These are phyloP conservation scores for Loriculus beryllinus DNA, from an alignment of 2,797 vertebrate genomes.

Conservation along the genomic window DNA sequence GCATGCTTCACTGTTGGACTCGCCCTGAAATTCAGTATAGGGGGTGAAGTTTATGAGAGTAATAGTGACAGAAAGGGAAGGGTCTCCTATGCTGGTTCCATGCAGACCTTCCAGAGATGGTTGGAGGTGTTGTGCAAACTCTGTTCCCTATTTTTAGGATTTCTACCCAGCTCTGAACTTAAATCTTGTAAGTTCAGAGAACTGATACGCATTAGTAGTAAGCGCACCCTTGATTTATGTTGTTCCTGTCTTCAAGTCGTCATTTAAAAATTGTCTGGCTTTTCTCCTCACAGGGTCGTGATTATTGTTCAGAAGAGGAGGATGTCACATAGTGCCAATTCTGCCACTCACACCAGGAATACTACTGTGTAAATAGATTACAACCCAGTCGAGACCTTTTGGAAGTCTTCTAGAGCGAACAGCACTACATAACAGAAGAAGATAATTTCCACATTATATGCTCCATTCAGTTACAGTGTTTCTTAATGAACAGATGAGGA, in stretches of 20 bases:
- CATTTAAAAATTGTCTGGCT: neutral
- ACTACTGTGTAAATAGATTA: conserved; percentile 82
- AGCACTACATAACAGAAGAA: conserved; percentile 71
- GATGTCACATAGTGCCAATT: conserved; percentile 80
- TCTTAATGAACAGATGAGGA: conserved; percentile 75
- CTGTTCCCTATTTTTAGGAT: neutral
- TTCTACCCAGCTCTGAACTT: neutral
- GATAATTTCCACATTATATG: conserved; percentile 73
- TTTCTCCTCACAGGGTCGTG: conserved; percentile 81
- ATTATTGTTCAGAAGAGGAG: conserved; percentile 97
- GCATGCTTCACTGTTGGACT: neutral
- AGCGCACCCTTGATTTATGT: neutral
- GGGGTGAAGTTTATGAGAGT: neutral
- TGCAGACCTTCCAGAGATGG: neutral
- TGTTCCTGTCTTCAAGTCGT: neutral
- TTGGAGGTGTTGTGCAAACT: neutral
- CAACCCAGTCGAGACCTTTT: conserved; percentile 73
- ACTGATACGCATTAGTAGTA: fast-evolving
- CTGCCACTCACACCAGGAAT: conserved; percentile 53
- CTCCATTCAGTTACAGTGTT: conserved; percentile 79
- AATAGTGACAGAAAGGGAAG: neutral
- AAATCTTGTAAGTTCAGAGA: neutral
- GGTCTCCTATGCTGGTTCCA: neutral
- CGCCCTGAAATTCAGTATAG: fast-evolving
- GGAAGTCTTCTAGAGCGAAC: conserved; percentile 72